Base-by-base conservation (phyloP, 2,888 invertebrate genomes). In the Drosophila austrosaltans region DNA sequence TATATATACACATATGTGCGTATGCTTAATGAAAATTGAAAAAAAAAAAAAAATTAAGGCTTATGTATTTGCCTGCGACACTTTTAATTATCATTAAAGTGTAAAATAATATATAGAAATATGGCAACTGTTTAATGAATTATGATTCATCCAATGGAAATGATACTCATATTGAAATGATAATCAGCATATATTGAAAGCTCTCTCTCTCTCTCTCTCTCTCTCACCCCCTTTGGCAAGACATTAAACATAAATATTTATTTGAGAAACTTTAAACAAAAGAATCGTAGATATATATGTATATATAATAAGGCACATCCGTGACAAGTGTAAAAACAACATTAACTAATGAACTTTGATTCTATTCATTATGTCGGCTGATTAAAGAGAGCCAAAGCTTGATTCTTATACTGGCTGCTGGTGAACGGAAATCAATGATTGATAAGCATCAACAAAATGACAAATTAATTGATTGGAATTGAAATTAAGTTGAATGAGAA, bases 391-490 rank as follows among this genome's bases (percentile, higher is more conserved):
- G 42, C 36, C 59, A 39, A 53, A 42, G 66, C 63, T 66, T 66
- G 30, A 10, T 20, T 44, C 8, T 10, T 20, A 53, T 40, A 36
- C 59, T 22, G 32, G 53, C 36, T 44, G 20, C 10, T 20, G 12
- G 10, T 73, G 48, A 75, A 58, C 79, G 75, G 81, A 77, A 79
- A 72, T 75, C 69, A 63, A 59, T 77, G 70, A 75, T 68, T 72
- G 72, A 72, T 79, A 81, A 72, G 53, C 79, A 82, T 75, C 77
- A 39, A 54, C 71, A 28, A 81, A 81, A 81, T 82, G 85, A 72
- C 85, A 84, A 84, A 84, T 84, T 84, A 81, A 81, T 84, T 81
- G 79, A 82, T 84, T 81, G 61, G 56, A 48, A 48, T 48, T 48
- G 48, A 48, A 48, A 12, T 48, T 48, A 48, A 48, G 48, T 48